Evolutionary conservation across 2,113 vertebrate genomes (phyloP).

Genomic region (Nesogale talazaci): DNA sequence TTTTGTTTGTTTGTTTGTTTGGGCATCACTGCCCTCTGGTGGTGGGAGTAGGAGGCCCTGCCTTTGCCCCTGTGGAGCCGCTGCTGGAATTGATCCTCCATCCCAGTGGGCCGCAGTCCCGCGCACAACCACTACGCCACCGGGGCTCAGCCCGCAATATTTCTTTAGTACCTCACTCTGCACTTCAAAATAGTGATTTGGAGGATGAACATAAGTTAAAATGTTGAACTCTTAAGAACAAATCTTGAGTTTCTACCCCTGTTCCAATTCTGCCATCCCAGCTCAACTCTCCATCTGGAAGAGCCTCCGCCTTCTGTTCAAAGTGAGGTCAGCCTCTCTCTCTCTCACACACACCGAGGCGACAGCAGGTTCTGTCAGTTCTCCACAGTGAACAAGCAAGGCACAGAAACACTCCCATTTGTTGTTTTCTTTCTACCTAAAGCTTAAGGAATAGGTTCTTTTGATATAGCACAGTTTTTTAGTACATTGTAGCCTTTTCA

Average conservation of each 20-base stretch:
- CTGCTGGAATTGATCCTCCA: no score
- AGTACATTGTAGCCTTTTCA: not conserved
- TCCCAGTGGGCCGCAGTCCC: no score
- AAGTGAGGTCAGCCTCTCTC: not conserved
- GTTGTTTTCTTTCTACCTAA: conserved; percentile 35
- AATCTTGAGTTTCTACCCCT: not conserved
- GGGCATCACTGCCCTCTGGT: no score
- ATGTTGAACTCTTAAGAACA: conserved; percentile 36
- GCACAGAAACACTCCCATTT: not conserved
- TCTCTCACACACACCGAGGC: not conserved
- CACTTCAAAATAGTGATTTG: conserved; percentile 29
- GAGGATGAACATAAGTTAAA: conserved; percentile 5
- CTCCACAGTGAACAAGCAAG: conserved; percentile 13
- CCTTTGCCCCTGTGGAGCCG: no score
- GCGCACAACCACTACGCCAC: no score
- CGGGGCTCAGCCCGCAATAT: no score
- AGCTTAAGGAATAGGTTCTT: conserved; percentile 21
- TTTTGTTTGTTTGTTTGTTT: no score
- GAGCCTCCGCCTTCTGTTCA: not conserved
- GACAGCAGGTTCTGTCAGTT: not conserved
- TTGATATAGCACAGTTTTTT: not conserved
- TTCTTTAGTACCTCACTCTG: conserved; percentile 23
- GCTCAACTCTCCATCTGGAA: not conserved
- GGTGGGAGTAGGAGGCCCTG: no score
- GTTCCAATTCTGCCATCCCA: not conserved